A percentile compares a stretch with the other conserved stretches of the same genome.
Conservation (phyloP, 2,113 vertebrate species). For the Anseranas semipalmata region DNA sequence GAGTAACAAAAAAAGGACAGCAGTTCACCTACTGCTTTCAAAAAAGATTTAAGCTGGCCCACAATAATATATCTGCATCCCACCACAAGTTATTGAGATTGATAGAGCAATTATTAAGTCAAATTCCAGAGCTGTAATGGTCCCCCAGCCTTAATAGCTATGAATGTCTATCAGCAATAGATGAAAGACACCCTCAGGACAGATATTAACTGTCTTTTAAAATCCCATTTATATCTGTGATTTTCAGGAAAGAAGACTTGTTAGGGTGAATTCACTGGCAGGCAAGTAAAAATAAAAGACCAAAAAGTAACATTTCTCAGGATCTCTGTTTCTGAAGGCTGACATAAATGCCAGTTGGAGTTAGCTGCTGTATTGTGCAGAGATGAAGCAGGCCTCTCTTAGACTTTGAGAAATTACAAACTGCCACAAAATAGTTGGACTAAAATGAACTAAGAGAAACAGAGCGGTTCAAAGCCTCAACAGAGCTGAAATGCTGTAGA, state of each 20-base stretch:
- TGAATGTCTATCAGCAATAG: not conserved
- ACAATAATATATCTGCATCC: not conserved
- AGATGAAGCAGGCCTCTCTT: not conserved
- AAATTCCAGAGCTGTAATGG: not conserved
- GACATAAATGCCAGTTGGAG: not conserved
- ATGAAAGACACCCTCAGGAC: not conserved
- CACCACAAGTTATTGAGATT: not conserved
- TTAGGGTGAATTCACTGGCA: not conserved
- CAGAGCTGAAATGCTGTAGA: not conserved
- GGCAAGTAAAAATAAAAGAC: not conserved
- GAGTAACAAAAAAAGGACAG: not conserved
- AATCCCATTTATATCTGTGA: not conserved
- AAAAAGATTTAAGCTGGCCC: not conserved
- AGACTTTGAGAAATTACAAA: not conserved
- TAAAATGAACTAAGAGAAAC: not conserved
- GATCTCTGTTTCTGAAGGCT: not conserved
- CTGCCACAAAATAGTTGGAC: not conserved
- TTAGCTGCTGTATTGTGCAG: not conserved
- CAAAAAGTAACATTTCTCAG: not conserved
- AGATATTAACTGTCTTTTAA: not conserved
- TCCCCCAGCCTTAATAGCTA: not conserved
- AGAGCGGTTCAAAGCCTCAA: not conserved
- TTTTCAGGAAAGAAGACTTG: not conserved
- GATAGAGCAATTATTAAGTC: not conserved
- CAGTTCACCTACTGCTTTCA: not conserved